Evolutionary conservation across 2,797 vertebrate species (phyloP), one percentile per base, ranked within the genome.

Genomic region (Agapornis canus): DNA sequence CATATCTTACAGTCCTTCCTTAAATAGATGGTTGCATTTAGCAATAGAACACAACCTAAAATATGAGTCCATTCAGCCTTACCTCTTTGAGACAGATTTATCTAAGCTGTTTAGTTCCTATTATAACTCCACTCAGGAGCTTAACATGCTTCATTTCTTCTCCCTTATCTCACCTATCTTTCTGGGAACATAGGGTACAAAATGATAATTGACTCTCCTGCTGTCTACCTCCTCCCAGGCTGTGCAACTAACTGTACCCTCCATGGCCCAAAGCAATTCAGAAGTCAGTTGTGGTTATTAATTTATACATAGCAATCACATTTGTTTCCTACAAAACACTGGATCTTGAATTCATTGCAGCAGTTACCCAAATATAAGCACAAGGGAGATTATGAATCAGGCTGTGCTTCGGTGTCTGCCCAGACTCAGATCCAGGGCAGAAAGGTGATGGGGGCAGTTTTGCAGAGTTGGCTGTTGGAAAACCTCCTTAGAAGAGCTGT

Each of bases 21-120:
- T 90, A 93, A 95, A 96, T 60, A 73, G 86, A 94, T 91, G 48
- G 66, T 65, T 63, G 79, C 32, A 82, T 95, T 96, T 95, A 94
- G 88, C 86, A 78, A 39, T 63, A 89, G 83, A 93, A 86, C 39
- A 78, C 59, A 92, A 89, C 52, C 71, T 95, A 65, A 96, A 95
- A 84, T 92, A 82, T 51, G 42, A 86, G 80, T 89, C 86, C 60
- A 63, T 96, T 95, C 40, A 82, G 72, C 40, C 29, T 80, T 94
- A 60, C 73, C n/a, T 88, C 60, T 89, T 95, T 77, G 64, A 61
- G 84, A 63, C 61, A 84, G 88, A 95, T 95, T 96, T 92, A 93
- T 92, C 39, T 77, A 69, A 83, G 64, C 56, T 72, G 82, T 86
- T 94, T 89, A 87, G 22, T 68, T 92, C 73, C 52, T 65, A 47